Evolutionary conservation across 2,888 invertebrate genomes (phyloP), one percentile per base, ranked within the genome.

Genomic region (Trissoscelio sp.): DNA sequence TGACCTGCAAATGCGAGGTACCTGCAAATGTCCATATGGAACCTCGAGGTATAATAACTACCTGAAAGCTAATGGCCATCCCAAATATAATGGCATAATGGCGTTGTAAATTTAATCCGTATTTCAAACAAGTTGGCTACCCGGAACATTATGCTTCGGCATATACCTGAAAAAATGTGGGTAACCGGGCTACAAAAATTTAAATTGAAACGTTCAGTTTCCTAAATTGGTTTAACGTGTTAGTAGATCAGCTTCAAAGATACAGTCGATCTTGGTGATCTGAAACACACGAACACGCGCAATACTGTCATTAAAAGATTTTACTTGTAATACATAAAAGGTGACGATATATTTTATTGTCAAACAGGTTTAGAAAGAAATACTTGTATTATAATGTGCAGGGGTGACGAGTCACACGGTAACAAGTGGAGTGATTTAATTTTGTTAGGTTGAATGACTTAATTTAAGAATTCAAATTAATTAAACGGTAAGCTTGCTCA

Each of bases 141-240:
- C 51, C 58, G 46, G 58, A 67, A 67, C 48, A 74, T 66, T 55
- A 37, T 73, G 51, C 31, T 20, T 34, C n/a, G 28, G 11, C 18
- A 18, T 12, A 18, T 57, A 62, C 48, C 58, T 58, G 58, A 44
- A 74, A 31, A 75, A 75, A 67, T 66, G 48, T 75, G 66, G 58
- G 64, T 66, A 74, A 74, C 64, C 66, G 57, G 64, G 53, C 39
- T 55, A 66, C 57, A 74, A 64, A 74, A 55, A 57, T 66, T 44
- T 66, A 74, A 74, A 74, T 74, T 74, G 57, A 74, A 74, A 74
- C 73, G 39, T 64, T 64, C 55, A 57, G 55, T 64, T 74, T 74
- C 57, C 55, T 39, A 60, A 74, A 74, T 60, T 66, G 74, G 66
- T 66, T 74, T 57, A 74, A 57, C 74, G 66, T 74, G 66, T 74